phyloP scores from a whole-genome alignment of 2,797 vertebrate genomes.

The Alouatta caraya region DNA sequence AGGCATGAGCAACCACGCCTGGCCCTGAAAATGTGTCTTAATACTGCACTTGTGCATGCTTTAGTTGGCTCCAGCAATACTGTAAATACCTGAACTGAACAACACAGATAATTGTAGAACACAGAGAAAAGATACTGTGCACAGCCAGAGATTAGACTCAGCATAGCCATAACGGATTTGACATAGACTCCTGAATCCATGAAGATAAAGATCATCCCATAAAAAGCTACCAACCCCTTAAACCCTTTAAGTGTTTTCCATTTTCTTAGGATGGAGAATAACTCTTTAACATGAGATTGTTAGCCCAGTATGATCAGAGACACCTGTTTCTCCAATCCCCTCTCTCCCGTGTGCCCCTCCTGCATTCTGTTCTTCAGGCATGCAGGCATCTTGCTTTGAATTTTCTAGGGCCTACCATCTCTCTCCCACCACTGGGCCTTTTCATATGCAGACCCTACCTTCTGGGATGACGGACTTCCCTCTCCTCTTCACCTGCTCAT shows the following conservation, averaged over 20 bases:
- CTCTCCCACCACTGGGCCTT: background rate
- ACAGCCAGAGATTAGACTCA: background rate
- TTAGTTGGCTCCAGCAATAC: rapidly evolving
- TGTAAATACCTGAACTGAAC: background rate
- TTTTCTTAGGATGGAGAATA: background rate
- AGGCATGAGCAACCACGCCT: background rate
- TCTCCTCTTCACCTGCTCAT: background rate
- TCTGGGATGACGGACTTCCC: background rate
- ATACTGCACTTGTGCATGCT: rapidly evolving
- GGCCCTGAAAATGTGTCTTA: background rate
- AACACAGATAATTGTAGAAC: background rate
- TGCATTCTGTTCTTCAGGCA: background rate
- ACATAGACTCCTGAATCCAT: background rate
- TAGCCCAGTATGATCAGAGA: background rate
- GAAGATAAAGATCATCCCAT: background rate
- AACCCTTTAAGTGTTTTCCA: rapidly evolving
- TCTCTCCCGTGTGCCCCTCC: background rate
- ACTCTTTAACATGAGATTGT: background rate
- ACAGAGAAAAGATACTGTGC: background rate
- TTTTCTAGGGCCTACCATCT: too few relatives aligned
- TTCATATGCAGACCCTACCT: background rate
- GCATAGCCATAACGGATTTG: background rate
- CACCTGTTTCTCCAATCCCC: background rate
- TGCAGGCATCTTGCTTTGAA: background rate
- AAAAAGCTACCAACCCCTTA: background rate